Evolutionary conservation across 2,888 invertebrate genomes (phyloP), one percentile per base, ranked within the genome.

Genomic region (Lochmaea capreae): DNA sequence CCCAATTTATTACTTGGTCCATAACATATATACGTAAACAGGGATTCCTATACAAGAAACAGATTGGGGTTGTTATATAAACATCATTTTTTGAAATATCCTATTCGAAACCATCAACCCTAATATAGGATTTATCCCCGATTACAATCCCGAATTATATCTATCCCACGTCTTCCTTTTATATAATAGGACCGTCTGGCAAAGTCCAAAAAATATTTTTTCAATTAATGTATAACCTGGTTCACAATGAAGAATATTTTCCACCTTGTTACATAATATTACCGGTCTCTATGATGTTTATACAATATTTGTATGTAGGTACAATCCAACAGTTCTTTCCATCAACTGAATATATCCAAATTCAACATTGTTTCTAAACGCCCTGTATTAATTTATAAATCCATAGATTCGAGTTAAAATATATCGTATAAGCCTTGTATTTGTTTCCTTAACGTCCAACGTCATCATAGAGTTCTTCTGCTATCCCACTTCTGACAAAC

Each of bases 61-160:
- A 39, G 33, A 39, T 39, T 39, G 8, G 33, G 33, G 33, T 39
- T 39, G 33, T 39, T 39, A 8, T 8, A 8, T 39, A 8, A 39
- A 33, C 33, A 33, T 33, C 33, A 5, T 6, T 33, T 33, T 33
- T 6, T 33, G 6, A 33, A 33, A 39, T 39, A 39, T 39, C 33
- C 33, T 39, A 39, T 39, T 39, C 9, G 33, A 9, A 39, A 9
- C 33, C 8, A 39, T 39, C 33, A 39, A 9, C 33, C 71, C 69
- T 77, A 80, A 80, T 79, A 79, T 77, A 75, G 78, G 79, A 77
- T 78, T 78, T 77, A 79, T 79, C 75, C 79, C 71, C 79, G 74
- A 79, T 81, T 80, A 81, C 79, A 79, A 77, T 71, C 73, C 76
- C 70, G 77, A 76, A 61, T 63, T 62, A 62, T 72, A 67, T 72